These are phyloP conservation scores for Rhinoptilus africanus DNA, from an alignment of 2,113 vertebrate species.

Conservation along the genomic window DNA sequence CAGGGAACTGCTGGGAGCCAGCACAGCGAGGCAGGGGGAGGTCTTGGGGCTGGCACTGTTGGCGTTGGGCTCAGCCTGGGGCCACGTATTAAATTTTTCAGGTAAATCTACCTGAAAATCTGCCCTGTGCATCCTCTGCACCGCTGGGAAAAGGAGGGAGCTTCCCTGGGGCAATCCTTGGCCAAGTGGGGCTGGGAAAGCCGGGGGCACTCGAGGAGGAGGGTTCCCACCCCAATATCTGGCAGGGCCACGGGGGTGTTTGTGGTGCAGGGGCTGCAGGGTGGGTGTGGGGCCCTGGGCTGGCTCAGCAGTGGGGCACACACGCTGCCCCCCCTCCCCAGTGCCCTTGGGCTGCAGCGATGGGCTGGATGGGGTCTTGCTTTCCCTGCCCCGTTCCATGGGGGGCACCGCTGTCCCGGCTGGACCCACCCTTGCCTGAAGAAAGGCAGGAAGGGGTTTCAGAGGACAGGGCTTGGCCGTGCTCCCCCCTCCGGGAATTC, in stretches of 20 bases:
- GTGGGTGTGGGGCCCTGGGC: not conserved
- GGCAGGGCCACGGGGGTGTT: not conserved
- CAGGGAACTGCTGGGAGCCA: rapidly evolving
- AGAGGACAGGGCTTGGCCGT: not conserved
- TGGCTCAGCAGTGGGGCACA: not conserved
- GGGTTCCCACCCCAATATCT: too few species aligned
- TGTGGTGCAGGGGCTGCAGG: rapidly evolving
- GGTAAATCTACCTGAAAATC: not conserved
- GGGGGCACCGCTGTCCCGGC: not conserved
- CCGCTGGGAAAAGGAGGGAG: not conserved
- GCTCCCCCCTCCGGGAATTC: too few species aligned
- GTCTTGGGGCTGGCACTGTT: rapidly evolving
- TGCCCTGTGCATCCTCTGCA: rapidly evolving
- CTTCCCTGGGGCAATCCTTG: not conserved
- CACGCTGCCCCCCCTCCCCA: not conserved
- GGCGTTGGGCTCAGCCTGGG: not conserved
- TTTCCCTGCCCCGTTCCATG: not conserved
- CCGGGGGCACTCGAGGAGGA: not conserved
- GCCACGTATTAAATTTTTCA: rapidly evolving
- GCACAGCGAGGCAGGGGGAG: rapidly evolving
- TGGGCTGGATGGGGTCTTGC: not conserved
- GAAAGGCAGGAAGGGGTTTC: not conserved
- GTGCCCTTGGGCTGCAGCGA: not conserved
- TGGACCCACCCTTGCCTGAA: not conserved
- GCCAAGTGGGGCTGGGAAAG: not conserved